phyloP scores from a whole-genome alignment of 2,113 vertebrate species.

The Ranitomeya variabilis region DNA sequence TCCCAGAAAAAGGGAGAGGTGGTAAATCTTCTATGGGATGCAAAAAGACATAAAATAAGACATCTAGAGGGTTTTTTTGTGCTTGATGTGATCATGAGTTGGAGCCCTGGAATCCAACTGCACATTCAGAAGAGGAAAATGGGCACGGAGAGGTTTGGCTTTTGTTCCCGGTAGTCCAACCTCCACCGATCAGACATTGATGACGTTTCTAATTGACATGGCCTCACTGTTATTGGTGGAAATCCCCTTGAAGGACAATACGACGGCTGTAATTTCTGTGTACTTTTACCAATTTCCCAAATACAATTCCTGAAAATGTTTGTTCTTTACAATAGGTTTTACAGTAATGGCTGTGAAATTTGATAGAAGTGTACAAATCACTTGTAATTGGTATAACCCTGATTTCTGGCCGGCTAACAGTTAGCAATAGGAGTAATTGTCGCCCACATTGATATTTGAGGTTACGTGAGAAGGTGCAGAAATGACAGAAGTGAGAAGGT shows the following conservation, averaged over 20 bases:
- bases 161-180: too few species aligned
- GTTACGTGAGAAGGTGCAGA: background rate
- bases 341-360: conserved; percentile 31
- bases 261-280: background rate
- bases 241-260: background rate
- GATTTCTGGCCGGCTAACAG: conserved; percentile 19
- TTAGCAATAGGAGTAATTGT: background rate
- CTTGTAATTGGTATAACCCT: background rate
- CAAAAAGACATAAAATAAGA: too few species aligned
- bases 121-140: too few species aligned
- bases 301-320: background rate
- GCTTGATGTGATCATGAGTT: too few species aligned
- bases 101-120: too few species aligned
- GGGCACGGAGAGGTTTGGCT: too few species aligned
- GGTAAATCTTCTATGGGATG: too few species aligned
- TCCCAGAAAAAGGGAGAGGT: too few species aligned
- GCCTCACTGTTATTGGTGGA: background rate
- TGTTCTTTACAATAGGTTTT: background rate
- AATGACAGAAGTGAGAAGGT: conserved; percentile 28
- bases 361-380: background rate
- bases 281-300: conserved; percentile 3
- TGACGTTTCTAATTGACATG: too few species aligned
- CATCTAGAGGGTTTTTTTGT: too few species aligned
- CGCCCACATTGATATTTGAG: conserved; percentile 41
- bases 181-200: too few species aligned